Percentiles rank a stretch among this genome's conserved stretches.
Conservation (phyloP, 2,888 invertebrate species). For the Holacanthella duospinosa region DNA sequence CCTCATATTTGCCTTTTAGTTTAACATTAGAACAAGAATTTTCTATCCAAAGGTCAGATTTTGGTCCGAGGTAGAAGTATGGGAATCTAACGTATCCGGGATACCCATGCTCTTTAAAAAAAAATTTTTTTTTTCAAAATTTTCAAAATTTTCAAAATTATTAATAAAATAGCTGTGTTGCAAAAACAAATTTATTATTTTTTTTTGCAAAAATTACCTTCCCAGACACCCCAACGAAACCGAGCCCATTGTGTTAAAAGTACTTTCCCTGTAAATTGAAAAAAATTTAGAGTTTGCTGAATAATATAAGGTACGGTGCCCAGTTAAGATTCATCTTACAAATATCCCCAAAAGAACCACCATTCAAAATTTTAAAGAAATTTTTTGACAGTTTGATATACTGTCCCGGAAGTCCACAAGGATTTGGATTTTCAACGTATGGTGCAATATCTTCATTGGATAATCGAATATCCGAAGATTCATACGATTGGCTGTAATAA, state of each 20-base stretch:
- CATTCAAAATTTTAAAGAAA: constrained; percentile 21
- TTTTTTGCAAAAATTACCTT: too few relatives aligned
- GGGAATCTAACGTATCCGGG: not conserved
- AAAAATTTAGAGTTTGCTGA: too few relatives aligned
- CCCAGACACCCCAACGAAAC: constrained; percentile 7
- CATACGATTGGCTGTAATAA: constrained; percentile 20
- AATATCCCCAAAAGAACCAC: constrained; percentile 18
- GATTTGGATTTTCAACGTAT: constrained; percentile 28
- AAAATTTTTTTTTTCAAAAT: not conserved
- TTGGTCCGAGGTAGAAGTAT: not conserved
- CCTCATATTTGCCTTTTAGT: not conserved
- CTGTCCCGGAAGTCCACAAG: constrained; percentile 27
- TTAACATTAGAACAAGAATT: not conserved
- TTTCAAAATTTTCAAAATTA: too few relatives aligned
- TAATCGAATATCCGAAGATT: constrained; percentile 23
- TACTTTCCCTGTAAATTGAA: not conserved
- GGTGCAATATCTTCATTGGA: constrained; percentile 7
- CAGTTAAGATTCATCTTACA: too few relatives aligned
- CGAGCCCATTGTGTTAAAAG: constrained; percentile 4
- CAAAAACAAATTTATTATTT: not conserved
- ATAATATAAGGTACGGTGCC: too few relatives aligned
- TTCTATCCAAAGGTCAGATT: not conserved
- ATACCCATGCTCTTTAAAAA: not conserved
- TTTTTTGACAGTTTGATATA: constrained; percentile 24
- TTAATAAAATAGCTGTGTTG: too few relatives aligned